phyloP scores from a whole-genome alignment of 2,113 vertebrate genomes.

The Amphilophus citrinellus region DNA sequence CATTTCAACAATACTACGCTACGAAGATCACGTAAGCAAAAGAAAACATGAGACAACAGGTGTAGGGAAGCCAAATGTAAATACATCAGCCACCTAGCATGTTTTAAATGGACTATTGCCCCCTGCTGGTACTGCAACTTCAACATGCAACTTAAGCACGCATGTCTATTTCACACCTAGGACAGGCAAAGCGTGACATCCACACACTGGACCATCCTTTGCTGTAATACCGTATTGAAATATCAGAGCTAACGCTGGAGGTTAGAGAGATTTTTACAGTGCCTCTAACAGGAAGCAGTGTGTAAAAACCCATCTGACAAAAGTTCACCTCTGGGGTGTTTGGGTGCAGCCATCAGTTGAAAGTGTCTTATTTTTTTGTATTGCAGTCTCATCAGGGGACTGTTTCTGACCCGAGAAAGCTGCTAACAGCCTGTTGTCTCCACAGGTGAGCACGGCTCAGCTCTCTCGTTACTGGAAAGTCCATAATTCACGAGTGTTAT shows the following conservation, averaged over 20 bases:
- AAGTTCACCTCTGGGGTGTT: conserved; percentile 39
- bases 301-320: conserved; percentile 21
- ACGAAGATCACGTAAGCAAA: too few relatives aligned
- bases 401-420: conserved; percentile 47
- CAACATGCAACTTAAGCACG: too few relatives aligned
- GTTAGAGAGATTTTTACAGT: background rate
- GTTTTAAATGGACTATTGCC: too few relatives aligned
- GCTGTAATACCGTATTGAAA: too few relatives aligned
- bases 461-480: conserved; percentile 53
- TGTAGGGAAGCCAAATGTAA: too few relatives aligned
- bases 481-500: conserved; percentile 63
- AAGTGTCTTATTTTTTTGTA: conserved; percentile 31
- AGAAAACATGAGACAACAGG: too few relatives aligned
- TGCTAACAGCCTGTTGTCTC: conserved; percentile 55
- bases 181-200: too few relatives aligned
- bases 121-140: too few relatives aligned
- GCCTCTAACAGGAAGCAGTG: background rate
- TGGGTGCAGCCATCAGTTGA: conserved; percentile 32
- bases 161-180: too few relatives aligned
- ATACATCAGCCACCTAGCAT: too few relatives aligned
- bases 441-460: conserved; percentile 50
- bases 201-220: too few relatives aligned
- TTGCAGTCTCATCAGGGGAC: conserved; percentile 60
- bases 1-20: too few relatives aligned
- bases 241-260: background rate